phyloP scores from a whole-genome alignment of 2,888 invertebrate genomes.

The Punctoribates punctum region DNA sequence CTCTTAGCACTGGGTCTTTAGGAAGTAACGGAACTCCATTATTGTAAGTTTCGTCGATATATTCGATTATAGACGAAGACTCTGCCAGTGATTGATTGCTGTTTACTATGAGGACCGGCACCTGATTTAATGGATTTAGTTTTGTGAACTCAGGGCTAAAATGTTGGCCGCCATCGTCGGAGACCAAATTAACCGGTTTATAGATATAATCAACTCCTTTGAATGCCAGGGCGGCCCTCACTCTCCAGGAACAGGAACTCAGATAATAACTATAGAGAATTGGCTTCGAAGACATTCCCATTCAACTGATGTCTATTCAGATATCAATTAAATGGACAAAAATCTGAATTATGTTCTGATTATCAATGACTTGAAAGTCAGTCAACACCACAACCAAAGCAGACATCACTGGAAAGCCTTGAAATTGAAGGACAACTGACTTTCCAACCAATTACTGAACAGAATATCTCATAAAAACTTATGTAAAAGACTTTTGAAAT shows the following conservation, averaged over 20 bases:
- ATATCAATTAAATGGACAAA: no score
- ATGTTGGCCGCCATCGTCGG: constrained; percentile 49
- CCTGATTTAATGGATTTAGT: constrained; percentile 91
- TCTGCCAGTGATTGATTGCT: constrained; percentile 32
- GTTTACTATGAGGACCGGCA: constrained; percentile 71
- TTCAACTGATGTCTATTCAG: no score
- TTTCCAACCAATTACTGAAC: background rate
- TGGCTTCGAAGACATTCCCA: background rate
- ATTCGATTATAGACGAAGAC: constrained; percentile 73
- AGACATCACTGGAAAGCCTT: background rate
- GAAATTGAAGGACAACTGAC: background rate
- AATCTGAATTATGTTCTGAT: no score
- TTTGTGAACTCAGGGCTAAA: constrained; percentile 56
- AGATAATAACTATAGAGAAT: constrained; percentile 45
- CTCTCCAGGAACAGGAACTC: constrained; percentile 49
- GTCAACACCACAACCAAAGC: no score
- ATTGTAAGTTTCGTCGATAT: constrained; percentile 67
- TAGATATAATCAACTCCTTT: constrained; percentile 90
- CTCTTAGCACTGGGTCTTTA: constrained; percentile 77
- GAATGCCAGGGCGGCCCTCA: constrained; percentile 69
- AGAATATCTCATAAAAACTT: no score
- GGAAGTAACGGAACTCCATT: constrained; percentile 70
- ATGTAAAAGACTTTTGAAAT: no score
- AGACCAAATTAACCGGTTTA: constrained; percentile 55
- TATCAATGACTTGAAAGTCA: no score